Base-by-base conservation (phyloP, 2,797 vertebrate genomes). In the Limnodromus scolopaceus region DNA sequence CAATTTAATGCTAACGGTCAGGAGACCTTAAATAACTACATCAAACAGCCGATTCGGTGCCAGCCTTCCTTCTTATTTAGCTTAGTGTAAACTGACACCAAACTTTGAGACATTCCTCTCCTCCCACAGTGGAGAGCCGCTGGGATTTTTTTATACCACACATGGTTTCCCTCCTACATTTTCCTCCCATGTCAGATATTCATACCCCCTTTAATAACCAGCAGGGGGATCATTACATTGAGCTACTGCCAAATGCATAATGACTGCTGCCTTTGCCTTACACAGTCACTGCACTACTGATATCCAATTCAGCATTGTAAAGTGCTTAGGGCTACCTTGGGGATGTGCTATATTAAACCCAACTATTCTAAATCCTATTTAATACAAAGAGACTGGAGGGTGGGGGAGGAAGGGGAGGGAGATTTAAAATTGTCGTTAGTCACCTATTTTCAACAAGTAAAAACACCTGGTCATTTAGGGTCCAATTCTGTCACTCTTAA, bases 361-460 rank as follows among this genome's bases (percentile, higher is more conserved):
- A 97, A 96, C 95, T 94, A 94, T 96, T 98, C 96, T 97, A 96
- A 93, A 96, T 97, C 96, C 97, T 97, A 92, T 97, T 97, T 97
- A 97, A 94, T 97, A 93, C 92, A 93, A 98, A 96, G 96, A 95
- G 93, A 86, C 78, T 71, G 76, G 69, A 72, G 61, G 43, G 16
- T 27, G 66, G 36, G 24, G 34, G 20, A 95, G 82, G 45, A 76
- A 83, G 46, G 41, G 49, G 54, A 53, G 89, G 96, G 87, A 87
- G 86, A 38, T 91, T 96, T 92, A 83, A 95, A 97, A 83, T 97
- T 95, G 72, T 69, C 24, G 17, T 96, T 93, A 68, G 93, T 97
- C 94, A 96, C 84, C 90, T 96, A 55, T 87, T 96, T 92, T 89
- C 94, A 92, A 86, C 79, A 86, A 89, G 91, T 94, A 91, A 93